phyloP scores from a whole-genome alignment of 2,113 vertebrate species.

The Plotosus lineatus region DNA sequence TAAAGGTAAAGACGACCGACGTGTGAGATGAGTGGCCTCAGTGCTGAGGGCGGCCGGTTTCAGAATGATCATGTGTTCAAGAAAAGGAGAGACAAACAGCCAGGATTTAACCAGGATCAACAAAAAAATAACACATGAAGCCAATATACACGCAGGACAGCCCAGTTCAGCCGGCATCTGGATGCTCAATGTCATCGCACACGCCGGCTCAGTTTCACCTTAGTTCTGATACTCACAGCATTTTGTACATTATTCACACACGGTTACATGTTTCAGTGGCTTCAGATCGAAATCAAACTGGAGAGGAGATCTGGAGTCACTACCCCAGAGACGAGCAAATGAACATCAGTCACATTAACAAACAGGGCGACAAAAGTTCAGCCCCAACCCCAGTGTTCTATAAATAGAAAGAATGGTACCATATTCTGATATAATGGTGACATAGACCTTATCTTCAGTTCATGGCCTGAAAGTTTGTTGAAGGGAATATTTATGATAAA shows the following conservation, averaged over 20 bases:
- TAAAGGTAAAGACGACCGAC: constrained; percentile 66
- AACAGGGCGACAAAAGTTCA: constrained; percentile 16
- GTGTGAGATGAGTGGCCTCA: constrained; percentile 52
- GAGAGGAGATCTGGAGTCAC: constrained; percentile 53
- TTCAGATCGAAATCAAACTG: constrained; percentile 66
- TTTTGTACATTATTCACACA: constrained; percentile 80
- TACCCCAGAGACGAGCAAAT: constrained; percentile 65
- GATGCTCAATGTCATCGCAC: constrained; percentile 57
- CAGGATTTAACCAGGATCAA: constrained; percentile 4
- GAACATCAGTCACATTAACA: constrained; percentile 61
- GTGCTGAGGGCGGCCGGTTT: constrained; percentile 55
- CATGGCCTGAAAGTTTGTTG: constrained; percentile 16
- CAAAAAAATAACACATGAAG: constrained; percentile 50
- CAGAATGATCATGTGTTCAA: constrained; percentile 41
- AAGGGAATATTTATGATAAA: background rate
- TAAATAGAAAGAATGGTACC: constrained; percentile 63
- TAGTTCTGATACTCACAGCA: constrained; percentile 57
- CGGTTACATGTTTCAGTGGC: constrained; percentile 71
- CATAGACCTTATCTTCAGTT: constrained; percentile 28
- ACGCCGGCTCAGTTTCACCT: constrained; percentile 71
- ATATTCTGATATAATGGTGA: constrained; percentile 29
- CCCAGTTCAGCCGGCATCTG: constrained; percentile 51
- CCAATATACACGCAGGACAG: constrained; percentile 70
- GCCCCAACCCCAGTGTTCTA: constrained; percentile 29
- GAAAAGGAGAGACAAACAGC: constrained; percentile 45